These are phyloP conservation scores for Lichenostomus cassidix DNA, from an alignment of 2,113 vertebrate species.

Conservation along the genomic window DNA sequence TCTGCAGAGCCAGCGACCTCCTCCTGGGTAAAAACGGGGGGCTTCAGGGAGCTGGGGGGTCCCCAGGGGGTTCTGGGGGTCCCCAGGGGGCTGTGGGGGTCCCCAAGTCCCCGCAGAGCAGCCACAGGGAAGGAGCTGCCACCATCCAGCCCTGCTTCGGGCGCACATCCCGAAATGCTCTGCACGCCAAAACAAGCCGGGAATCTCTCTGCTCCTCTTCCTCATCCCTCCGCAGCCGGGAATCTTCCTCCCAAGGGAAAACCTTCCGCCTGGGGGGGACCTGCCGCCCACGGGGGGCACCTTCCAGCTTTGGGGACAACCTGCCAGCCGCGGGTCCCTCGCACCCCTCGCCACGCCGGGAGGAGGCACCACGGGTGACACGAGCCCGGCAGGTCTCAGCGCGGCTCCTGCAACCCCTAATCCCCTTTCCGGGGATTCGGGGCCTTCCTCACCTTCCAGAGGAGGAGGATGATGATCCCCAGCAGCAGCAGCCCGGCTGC, in stretches of 20 bases:
- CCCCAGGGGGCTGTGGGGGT: not conserved
- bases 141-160: not conserved
- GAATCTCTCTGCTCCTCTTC: not conserved
- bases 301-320: not conserved
- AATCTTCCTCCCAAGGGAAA: not conserved
- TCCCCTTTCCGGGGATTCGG: not conserved
- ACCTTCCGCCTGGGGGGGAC: not conserved
- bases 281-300: not conserved
- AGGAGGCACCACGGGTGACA: not conserved
- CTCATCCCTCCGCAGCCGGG: not conserved
- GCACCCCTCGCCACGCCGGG: not conserved
- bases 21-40: not conserved
- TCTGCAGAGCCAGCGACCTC: rapidly evolving
- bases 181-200: rapidly evolving
- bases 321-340: rapidly evolving
- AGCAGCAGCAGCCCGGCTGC: slow-evolving; percentile 86
- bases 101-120: not conserved
- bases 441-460: slow-evolving; percentile 86
- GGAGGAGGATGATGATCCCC: slow-evolving; percentile 86
- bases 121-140: not conserved
- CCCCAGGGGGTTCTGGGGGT: not conserved
- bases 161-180: not conserved
- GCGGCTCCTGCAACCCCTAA: rapidly evolving
- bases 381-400: rapidly evolving
- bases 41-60: not conserved